phyloP scores from a whole-genome alignment of 2,888 invertebrate genomes.

The Hydriomena furcata region DNA sequence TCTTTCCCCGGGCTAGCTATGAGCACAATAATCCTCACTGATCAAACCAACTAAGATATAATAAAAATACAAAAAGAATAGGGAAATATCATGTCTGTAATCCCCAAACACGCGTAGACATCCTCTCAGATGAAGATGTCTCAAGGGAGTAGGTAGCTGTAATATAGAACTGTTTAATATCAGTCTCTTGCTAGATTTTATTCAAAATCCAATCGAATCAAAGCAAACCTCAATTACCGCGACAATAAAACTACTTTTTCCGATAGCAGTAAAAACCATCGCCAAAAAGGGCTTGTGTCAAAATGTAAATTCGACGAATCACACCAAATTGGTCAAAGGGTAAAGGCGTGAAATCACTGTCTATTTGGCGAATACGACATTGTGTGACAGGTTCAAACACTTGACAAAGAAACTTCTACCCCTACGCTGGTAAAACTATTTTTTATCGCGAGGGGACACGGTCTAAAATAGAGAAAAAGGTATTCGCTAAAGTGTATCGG shows the following conservation, averaged over 20 bases:
- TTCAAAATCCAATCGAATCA: slow-evolving; percentile 10
- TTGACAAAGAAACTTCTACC: slow-evolving; percentile 23
- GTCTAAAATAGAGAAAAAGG: slow-evolving; percentile 36
- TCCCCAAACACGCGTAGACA: too few species aligned
- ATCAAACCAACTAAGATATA: too few species aligned
- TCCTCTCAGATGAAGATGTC: too few species aligned
- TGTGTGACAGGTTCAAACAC: slow-evolving; percentile 50
- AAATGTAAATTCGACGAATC: slow-evolving; percentile 59
- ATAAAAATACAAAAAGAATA: too few species aligned
- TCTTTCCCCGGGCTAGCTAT: too few species aligned
- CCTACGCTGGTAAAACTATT: slow-evolving; percentile 20
- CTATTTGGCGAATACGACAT: slow-evolving; percentile 58
- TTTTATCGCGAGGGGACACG: slow-evolving; percentile 9
- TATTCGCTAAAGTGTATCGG: slow-evolving; percentile 36
- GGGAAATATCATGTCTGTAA: too few species aligned
- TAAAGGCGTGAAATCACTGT: slow-evolving; percentile 61
- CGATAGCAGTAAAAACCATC: slow-evolving; percentile 26
- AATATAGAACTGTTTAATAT: too few species aligned
- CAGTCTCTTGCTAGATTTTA: neutral
- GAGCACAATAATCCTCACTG: too few species aligned
- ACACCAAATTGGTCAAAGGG: slow-evolving; percentile 64
- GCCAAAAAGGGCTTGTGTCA: slow-evolving; percentile 39
- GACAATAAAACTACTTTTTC: slow-evolving; percentile 25
- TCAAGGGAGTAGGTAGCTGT: too few species aligned
- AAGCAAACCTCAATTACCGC: slow-evolving; percentile 1